phyloP scores from a whole-genome alignment of 2,113 vertebrate species.

The Ahaetulla prasina region DNA sequence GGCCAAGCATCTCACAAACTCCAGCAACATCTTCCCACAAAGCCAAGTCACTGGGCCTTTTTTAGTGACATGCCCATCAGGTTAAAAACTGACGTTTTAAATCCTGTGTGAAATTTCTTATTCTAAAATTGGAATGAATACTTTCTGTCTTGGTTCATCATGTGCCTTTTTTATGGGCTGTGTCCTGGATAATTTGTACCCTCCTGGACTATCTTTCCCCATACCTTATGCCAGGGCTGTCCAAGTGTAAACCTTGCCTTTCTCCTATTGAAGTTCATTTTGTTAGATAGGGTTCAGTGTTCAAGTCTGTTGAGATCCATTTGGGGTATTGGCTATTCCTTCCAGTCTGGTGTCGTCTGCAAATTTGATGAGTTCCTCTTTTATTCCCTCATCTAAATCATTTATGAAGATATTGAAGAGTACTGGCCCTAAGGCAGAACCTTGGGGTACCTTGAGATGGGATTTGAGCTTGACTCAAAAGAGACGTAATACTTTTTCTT shows the following conservation, averaged over 20 bases:
- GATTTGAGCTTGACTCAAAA: neutral
- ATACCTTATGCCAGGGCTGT: neutral
- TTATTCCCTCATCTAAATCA: neutral
- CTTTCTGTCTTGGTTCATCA: neutral
- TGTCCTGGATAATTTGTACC: neutral
- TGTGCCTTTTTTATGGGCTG: neutral
- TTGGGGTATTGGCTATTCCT: neutral
- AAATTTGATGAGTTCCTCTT: neutral
- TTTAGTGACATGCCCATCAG: neutral
- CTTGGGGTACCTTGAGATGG: neutral
- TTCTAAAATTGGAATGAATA: neutral
- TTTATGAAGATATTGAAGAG: neutral
- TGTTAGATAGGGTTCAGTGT: neutral
- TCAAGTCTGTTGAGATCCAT: neutral
- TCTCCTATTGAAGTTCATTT: neutral
- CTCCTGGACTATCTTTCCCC: neutral
- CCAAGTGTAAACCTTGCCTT: no score
- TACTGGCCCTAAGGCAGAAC: neutral
- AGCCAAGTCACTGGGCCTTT: neutral
- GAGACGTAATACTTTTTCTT: neutral
- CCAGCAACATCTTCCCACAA: neutral
- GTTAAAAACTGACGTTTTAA: neutral
- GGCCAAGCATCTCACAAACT: neutral
- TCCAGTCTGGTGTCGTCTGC: neutral
- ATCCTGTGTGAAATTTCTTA: neutral